Base-by-base conservation (phyloP, 2,113 vertebrate genomes). In the Malurus melanocephalus region DNA sequence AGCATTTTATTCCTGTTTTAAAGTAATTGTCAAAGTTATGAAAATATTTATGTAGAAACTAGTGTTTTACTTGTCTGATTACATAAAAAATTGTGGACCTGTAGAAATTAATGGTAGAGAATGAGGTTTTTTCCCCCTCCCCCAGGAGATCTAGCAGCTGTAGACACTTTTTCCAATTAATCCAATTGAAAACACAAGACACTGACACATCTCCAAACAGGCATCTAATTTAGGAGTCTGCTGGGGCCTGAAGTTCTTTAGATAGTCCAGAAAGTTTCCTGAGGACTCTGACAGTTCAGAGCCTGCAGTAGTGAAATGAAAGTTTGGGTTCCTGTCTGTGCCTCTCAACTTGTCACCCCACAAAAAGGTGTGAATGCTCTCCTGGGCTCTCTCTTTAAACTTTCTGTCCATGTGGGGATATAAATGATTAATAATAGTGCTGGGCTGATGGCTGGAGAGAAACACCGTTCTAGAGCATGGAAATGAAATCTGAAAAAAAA, bases 11-110 rank as follows among this genome's bases (percentile, higher is more conserved):
- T 92, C 67, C 40, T 73, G 13, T 73, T 93, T 79, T 66, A 27
- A 92, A 92, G 33, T 67, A 87, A 90, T 77, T 87, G 56, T 90
- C 64, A 74, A 92, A 82, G 59, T 90, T 94, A 45, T 24, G 32
- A 87, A 91, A 94, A 94, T 90, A 89, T 91, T 91, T 94, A 72
- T 92, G 64, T 69, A 52, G 48, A 81, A 94, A 76, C 42, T 13
- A 75, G 14, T 76, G 69, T 9, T 90, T 86, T 90, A 86, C 80
- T 93, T 90, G 69, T 82, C 69, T 75, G 80, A 73, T 90, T 69
- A 22, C 67, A 66, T 46, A 23, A 72, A 85, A 78, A 79, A 81
- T 20, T 16, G 42, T 46, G 40, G 60, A 73, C 33, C 59, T 87
- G 51, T 79, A 75, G 59, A 87, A 93, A 73, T 65, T 73, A 88